A percentile compares a stretch with the other conserved stretches of the same genome.
Conservation (phyloP, 2,113 vertebrate genomes). For the Bufo gargarizans region DNA sequence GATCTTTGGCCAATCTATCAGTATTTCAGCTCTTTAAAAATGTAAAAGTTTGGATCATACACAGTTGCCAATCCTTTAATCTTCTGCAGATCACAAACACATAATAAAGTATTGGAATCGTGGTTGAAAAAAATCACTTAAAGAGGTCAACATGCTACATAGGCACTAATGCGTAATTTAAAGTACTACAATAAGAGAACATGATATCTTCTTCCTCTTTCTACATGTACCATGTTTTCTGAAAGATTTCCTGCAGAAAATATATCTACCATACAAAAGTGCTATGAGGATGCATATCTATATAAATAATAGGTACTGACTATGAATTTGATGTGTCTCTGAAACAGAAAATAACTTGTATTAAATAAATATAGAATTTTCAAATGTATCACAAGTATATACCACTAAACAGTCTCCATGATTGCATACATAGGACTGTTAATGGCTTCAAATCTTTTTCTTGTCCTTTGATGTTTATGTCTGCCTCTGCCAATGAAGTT, state of each 20-base stretch:
- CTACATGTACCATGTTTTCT: not conserved
- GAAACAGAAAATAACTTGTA: not conserved
- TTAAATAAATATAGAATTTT: not conserved
- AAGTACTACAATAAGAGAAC: not conserved
- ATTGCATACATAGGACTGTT: too few species aligned
- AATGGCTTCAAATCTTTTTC: too few species aligned
- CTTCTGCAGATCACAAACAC: conserved; percentile 58
- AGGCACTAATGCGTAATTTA: conserved; percentile 31
- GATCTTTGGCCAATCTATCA: conserved; percentile 47
- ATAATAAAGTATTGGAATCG: conserved; percentile 54
- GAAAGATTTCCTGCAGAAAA: not conserved
- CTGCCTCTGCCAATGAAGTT: too few species aligned
- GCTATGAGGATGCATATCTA: not conserved
- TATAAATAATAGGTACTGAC: not conserved
- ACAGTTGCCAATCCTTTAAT: conserved; percentile 58
- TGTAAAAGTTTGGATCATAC: conserved; percentile 44
- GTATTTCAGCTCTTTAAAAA: conserved; percentile 42
- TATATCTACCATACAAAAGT: not conserved
- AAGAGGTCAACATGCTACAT: conserved; percentile 40
- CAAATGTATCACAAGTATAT: not conserved
- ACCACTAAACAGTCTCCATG: not conserved
- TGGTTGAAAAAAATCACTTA: conserved; percentile 49
- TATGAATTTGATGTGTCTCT: not conserved
- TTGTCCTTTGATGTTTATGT: too few species aligned
- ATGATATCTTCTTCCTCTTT: not conserved